Conservation (phyloP, 2,888 invertebrate species). For the Alcis repandata region DNA sequence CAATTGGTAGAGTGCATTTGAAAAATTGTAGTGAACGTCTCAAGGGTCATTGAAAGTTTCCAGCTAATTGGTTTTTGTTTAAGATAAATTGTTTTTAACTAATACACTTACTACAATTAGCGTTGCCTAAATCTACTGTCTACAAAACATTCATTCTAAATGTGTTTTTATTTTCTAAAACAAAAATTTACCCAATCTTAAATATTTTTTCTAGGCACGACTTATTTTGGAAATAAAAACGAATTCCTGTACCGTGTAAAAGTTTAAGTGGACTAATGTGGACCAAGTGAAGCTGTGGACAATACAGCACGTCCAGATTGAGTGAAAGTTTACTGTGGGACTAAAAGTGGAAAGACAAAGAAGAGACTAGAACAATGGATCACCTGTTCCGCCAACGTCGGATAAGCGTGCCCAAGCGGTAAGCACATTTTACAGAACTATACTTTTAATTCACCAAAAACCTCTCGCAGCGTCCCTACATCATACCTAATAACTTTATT, state of each 20-base stretch:
- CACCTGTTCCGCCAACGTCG: conserved; percentile 83
- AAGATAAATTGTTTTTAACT: neutral
- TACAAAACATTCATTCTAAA: too few species aligned
- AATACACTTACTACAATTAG: neutral
- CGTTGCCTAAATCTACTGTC: neutral
- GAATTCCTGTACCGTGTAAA: conserved; percentile 49
- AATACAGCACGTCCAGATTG: conserved; percentile 63
- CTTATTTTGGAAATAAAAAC: neutral
- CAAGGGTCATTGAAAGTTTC: conserved; percentile 9
- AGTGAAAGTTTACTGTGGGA: conserved; percentile 83
- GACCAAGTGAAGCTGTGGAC: conserved; percentile 46
- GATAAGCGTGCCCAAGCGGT: conserved; percentile 82
- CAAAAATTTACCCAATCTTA: neutral
- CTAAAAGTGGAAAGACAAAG: conserved; percentile 67
- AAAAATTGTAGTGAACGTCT: conserved; percentile 15
- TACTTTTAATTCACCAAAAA: too few species aligned
- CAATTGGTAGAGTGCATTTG: conserved; percentile 8
- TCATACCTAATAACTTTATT: too few species aligned
- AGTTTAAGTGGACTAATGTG: conserved; percentile 48
- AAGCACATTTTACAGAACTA: conserved; percentile 50
- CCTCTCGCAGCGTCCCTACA: too few species aligned
- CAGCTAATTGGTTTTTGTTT: neutral
- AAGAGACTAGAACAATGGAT: conserved; percentile 75
- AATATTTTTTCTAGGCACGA: neutral
- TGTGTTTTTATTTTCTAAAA: too few species aligned